Evolutionary conservation across 2,797 vertebrate genomes (phyloP).

Genomic region (Lepus townsendii): DNA sequence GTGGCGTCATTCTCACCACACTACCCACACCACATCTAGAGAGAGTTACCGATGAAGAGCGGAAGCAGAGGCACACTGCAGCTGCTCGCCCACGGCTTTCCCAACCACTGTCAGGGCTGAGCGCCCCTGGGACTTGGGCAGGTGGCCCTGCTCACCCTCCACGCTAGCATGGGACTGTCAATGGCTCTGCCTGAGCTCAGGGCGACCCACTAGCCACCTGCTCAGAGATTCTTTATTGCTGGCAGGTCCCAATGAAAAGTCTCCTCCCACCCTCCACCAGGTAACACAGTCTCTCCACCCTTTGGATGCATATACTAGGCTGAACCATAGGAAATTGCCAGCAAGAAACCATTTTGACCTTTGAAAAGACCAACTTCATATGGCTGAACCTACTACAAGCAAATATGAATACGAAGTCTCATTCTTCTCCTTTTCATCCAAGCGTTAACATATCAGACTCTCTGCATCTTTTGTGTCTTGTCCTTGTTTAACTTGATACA

Average conservation of each 20-base stretch:
- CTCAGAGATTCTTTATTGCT: slow-evolving; percentile 15
- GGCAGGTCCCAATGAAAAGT: neutral
- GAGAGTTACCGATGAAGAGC: neutral
- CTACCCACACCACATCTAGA: neutral
- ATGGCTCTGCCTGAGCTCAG: neutral
- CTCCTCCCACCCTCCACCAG: neutral
- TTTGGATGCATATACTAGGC: neutral
- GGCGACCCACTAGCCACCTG: neutral
- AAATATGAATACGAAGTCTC: slow-evolving; percentile 27
- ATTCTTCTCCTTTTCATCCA: slow-evolving; percentile 41
- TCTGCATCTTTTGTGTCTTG: slow-evolving; percentile 36
- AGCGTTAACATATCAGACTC: slow-evolving; percentile 26
- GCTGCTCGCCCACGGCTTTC: neutral
- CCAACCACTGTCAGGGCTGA: neutral
- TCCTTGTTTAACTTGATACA: slow-evolving; percentile 52
- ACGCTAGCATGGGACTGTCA: neutral
- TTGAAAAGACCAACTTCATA: neutral
- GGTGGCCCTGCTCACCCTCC: neutral
- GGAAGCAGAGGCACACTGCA: neutral
- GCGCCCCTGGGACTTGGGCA: neutral
- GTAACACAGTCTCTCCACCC: neutral
- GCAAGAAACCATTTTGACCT: slow-evolving; percentile 2
- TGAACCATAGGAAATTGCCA: neutral
- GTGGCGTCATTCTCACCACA: neutral
- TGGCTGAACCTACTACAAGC: slow-evolving; percentile 3